Conservation (phyloP, 2,888 invertebrate genomes). For the Baccha elongata region DNA sequence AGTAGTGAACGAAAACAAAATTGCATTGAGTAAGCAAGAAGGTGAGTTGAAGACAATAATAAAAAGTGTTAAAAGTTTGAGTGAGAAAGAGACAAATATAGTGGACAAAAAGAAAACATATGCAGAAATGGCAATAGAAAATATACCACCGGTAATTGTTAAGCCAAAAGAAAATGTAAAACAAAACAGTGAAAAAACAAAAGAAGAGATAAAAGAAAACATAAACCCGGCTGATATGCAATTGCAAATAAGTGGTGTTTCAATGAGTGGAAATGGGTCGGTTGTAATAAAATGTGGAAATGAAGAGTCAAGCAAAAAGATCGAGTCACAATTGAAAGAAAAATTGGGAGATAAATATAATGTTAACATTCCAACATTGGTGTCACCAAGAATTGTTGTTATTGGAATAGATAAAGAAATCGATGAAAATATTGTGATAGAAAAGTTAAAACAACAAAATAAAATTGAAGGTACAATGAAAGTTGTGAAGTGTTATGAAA, state of each 20-base stretch:
- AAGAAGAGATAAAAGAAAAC: slow-evolving; percentile 10
- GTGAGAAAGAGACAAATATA: background rate
- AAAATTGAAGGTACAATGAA: slow-evolving; percentile 11
- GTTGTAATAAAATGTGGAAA: slow-evolving; percentile 2
- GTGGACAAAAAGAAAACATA: slow-evolving; percentile 23
- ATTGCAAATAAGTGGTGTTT: background rate
- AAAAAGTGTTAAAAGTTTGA: background rate
- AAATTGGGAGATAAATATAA: slow-evolving; percentile 1
- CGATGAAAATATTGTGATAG: background rate
- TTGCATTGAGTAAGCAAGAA: slow-evolving; percentile 2
- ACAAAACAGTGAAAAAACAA: slow-evolving; percentile 12
- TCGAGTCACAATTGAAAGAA: background rate
- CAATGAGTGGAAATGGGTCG: background rate
- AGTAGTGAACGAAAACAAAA: slow-evolving; percentile 6
- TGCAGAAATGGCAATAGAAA: slow-evolving; percentile 19
- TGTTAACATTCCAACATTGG: background rate
- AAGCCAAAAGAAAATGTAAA: slow-evolving; percentile 6
- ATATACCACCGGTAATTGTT: slow-evolving; percentile 5
- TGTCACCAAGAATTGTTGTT: slow-evolving; percentile 12
- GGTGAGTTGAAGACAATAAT: slow-evolving; percentile 10
- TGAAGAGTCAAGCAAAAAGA: slow-evolving; percentile 18
- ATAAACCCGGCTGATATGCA: slow-evolving; percentile 1
- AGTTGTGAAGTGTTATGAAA: slow-evolving; percentile 7
- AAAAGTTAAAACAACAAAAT: slow-evolving; percentile 7
- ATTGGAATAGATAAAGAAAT: background rate